Conservation (phyloP, 2,888 invertebrate genomes). For the Noctua janthina region DNA sequence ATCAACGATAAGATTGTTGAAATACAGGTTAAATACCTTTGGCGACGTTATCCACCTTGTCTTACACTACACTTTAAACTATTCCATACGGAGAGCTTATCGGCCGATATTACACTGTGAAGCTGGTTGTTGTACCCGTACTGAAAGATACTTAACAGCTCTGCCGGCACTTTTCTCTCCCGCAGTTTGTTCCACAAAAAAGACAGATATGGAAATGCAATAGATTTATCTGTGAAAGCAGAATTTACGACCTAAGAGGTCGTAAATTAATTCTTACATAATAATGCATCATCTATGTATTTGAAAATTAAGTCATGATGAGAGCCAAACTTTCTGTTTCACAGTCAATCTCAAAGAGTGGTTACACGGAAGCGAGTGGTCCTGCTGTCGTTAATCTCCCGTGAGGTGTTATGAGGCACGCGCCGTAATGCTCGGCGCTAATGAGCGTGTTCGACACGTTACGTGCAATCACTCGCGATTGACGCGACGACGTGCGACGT, state of each 20-base stretch:
- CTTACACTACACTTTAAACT: too few relatives aligned
- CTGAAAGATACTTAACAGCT: too few relatives aligned
- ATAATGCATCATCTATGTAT: background rate
- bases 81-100: too few relatives aligned
- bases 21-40: too few relatives aligned
- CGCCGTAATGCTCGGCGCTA: slow-evolving; percentile 10
- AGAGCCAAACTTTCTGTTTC: background rate
- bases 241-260: background rate
- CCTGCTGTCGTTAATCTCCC: background rate
- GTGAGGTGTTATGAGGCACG: background rate
- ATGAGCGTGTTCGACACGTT: slow-evolving; percentile 40
- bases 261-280: too few relatives aligned
- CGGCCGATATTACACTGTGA: too few relatives aligned
- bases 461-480: slow-evolving; percentile 17
- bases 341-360: background rate
- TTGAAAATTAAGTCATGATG: background rate
- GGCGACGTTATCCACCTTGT: too few relatives aligned
- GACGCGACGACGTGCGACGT: slow-evolving; percentile 2
- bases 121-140: too few relatives aligned
- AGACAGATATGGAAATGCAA: background rate
- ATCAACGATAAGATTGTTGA: too few relatives aligned
- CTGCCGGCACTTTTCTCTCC: too few relatives aligned
- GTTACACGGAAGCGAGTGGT: too few relatives aligned
- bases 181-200: too few relatives aligned
- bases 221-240: background rate